Evolutionary conservation across 2,797 vertebrate genomes (phyloP), one percentile per base, ranked within the genome.

Genomic region (Sibirionetta formosa): DNA sequence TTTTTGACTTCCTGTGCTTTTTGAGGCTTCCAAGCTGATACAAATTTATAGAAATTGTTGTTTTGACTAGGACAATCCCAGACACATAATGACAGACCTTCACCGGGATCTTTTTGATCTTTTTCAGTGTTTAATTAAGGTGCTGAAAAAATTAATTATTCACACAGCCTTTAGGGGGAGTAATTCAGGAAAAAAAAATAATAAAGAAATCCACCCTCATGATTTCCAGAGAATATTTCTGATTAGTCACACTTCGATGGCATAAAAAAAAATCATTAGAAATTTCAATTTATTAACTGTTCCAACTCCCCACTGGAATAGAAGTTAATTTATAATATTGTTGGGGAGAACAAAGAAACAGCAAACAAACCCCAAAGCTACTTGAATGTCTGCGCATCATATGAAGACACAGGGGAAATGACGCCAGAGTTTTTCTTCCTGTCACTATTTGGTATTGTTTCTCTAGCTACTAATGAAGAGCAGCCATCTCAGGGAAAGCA

Each of bases 271-370:
- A 50, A 53, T 1, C n/a, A 57, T 44, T 70, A 70, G 50, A 72
- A 80, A 86, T 80, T 95, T 94, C 76, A 82, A 80, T 94, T 93
- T 91, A 85, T 89, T 81, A 94, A 93, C 71, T 68, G 29, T n/a
- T 96, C 26, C 53, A 63, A 60, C 9, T 87, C n/a, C 57, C 78
- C 76, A 64, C 7, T 61, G 87, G 76, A 88, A 85, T 51, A 69
- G 50, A 89, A 95, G 78, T 91, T 88, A 90, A 91, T 96, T 91
- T 89, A 71, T 54, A 81, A 53, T 83, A 91, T 83, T 81, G 53
- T 54, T 82, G 76, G 11, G 57, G 61, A 92, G 79, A 94, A 95
- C 72, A 93, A 92, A 93, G 79, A 86, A 73, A 46, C 15, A 75
- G n/a, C 2, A 22, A 78, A 83, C 16, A 82, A 95, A 68, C 16